phyloP scores from a whole-genome alignment of 2,113 vertebrate species.

The Speoplatyrhinus poulsoni region DNA sequence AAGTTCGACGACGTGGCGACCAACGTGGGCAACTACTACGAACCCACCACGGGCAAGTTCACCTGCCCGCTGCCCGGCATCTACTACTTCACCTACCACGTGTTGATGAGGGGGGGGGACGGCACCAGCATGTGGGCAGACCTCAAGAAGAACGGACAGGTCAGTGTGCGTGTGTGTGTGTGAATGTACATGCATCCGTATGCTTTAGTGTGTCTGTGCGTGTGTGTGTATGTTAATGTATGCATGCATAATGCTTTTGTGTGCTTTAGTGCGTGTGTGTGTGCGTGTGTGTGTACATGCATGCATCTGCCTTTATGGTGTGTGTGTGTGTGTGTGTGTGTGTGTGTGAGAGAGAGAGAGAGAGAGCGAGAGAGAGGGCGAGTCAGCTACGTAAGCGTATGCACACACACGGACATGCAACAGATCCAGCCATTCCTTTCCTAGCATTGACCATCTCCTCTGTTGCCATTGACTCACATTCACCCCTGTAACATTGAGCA shows the following conservation, averaged over 20 bases:
- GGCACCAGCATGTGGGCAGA: slow-evolving; percentile 98
- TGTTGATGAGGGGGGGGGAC: slow-evolving; percentile 95
- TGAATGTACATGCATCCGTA: not conserved
- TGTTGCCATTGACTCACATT: slow-evolving; percentile 46
- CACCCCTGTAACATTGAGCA: slow-evolving; percentile 55
- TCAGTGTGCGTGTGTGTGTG: slow-evolving; percentile 62
- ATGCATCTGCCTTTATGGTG: not conserved
- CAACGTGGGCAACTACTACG: slow-evolving; percentile 97
- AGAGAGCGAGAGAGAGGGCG: not conserved
- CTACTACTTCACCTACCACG: slow-evolving; percentile 98
- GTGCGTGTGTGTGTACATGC: not conserved
- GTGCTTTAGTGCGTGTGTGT: not conserved
- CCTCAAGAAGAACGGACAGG: slow-evolving; percentile 93
- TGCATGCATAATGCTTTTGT: not conserved
- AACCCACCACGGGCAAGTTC: slow-evolving; percentile 94
- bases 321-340: not conserved
- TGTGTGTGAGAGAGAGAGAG: slow-evolving; percentile 12
- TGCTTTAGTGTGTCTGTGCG: slow-evolving; percentile 42
- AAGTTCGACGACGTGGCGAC: slow-evolving; percentile 97
- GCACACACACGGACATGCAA: slow-evolving; percentile 3
- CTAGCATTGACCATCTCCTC: slow-evolving; percentile 35
- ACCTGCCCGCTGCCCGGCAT: slow-evolving; percentile 94
- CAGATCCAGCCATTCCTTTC: slow-evolving; percentile 12
- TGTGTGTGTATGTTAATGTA: slow-evolving; percentile 1
- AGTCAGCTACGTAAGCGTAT: not conserved